These are phyloP conservation scores for Gadus macrocephalus DNA, from an alignment of 2,113 vertebrate species.

Conservation along the genomic window DNA sequence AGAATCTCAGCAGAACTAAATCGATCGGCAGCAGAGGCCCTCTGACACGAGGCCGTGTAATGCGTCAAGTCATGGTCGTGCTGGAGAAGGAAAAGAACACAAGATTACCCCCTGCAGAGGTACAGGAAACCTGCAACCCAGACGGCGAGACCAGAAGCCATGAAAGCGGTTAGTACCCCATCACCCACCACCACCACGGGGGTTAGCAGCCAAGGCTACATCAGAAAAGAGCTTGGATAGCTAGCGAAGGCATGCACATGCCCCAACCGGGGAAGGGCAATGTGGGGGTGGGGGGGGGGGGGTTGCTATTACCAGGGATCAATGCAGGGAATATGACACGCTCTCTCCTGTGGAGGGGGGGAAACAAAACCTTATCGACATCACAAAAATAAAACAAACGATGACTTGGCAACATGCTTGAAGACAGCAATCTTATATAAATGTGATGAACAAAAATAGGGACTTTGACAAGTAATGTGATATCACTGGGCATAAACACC, in stretches of 20 bases:
- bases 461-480: neutral
- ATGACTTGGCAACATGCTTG: slow-evolving; percentile 1
- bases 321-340: slow-evolving; percentile 86
- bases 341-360: slow-evolving; percentile 79
- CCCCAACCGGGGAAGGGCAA: slow-evolving; percentile 58
- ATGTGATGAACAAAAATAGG: no score
- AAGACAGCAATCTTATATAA: neutral
- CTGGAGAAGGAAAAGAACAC: no score
- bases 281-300: slow-evolving; percentile 54
- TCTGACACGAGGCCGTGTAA: no score
- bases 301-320: slow-evolving; percentile 80
- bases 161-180: no score
- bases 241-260: slow-evolving; percentile 53
- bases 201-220: slow-evolving; percentile 8
- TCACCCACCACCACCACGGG: slow-evolving; percentile 26
- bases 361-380: slow-evolving; percentile 39
- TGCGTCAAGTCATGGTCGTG: no score
- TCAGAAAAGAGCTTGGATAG: slow-evolving; percentile 33
- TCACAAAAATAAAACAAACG: slow-evolving; percentile 28
- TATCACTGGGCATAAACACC: neutral
- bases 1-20: no score
- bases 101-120: no score
- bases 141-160: no score
- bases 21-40: no score
- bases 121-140: no score